These are phyloP conservation scores for Trididemnum clinides DNA, from an alignment of 23 tunicate species.

Conservation along the genomic window DNA sequence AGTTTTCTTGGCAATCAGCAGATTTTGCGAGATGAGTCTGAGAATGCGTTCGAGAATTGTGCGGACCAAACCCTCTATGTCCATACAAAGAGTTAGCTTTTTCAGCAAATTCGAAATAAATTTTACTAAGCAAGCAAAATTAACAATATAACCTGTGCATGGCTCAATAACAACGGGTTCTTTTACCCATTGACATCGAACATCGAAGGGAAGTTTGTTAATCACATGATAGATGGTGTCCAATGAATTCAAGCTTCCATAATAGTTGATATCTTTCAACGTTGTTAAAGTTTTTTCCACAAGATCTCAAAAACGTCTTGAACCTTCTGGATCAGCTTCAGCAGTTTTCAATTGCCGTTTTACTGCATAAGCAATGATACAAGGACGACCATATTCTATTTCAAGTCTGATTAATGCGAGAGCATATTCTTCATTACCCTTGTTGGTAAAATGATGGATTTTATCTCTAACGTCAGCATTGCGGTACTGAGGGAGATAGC, in stretches of 20 bases:
- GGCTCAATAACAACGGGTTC: neutral
- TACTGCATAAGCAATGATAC: neutral
- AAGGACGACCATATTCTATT: neutral
- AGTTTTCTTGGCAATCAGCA: neutral
- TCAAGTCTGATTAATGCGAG: neutral
- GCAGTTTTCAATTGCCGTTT: neutral
- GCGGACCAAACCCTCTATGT: neutral
- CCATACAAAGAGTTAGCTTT: neutral
- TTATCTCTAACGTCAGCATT: neutral
- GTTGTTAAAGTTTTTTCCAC: neutral
- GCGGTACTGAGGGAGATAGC: neutral
- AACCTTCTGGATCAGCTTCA: neutral
- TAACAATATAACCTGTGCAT: neutral
- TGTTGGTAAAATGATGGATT: neutral
- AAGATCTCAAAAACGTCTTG: neutral
- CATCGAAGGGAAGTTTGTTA: neutral
- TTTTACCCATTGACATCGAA: neutral
- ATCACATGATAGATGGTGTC: neutral
- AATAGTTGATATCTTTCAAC: neutral
- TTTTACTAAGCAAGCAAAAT: neutral
- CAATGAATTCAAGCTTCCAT: slow-evolving; percentile 1
- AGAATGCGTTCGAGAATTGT: neutral
- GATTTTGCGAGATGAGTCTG: neutral
- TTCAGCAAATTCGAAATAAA: neutral
- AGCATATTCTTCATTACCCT: neutral